phyloP scores from a whole-genome alignment of 1,140 invertebrate genomes.

The Heliconius nattereri region DNA sequence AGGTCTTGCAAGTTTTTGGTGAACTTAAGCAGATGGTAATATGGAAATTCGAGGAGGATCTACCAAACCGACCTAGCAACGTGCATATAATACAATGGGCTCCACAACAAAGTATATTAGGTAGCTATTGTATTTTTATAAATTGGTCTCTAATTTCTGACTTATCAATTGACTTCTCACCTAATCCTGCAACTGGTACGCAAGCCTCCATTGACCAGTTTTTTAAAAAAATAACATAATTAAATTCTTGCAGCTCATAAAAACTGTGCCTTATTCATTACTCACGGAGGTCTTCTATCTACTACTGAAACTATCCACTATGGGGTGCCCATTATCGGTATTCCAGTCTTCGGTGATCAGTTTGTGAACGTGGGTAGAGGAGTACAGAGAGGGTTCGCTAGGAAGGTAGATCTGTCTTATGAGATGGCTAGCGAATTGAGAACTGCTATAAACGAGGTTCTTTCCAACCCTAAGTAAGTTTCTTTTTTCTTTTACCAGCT shows the following conservation, averaged over 20 bases:
- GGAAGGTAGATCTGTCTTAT: constrained; percentile 42
- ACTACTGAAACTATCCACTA: constrained; percentile 84
- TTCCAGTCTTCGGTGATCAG: constrained; percentile 86
- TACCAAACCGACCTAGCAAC: constrained; percentile 78
- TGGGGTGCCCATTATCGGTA: constrained; percentile 84
- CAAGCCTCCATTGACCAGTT: too few relatives aligned
- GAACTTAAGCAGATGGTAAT: constrained; percentile 75
- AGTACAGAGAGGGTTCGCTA: constrained; percentile 50
- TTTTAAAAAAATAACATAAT: background rate
- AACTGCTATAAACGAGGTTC: constrained; percentile 45
- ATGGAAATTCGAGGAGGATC: constrained; percentile 80
- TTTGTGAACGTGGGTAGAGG: constrained; percentile 67
- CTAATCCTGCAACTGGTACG: too few relatives aligned
- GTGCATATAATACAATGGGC: constrained; percentile 83
- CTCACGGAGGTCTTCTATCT: constrained; percentile 86
- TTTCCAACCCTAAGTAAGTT: constrained; percentile 5
- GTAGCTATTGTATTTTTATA: constrained; percentile 32
- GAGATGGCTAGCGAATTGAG: constrained; percentile 39
- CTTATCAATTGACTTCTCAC: too few relatives aligned
- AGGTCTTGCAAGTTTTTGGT: constrained; percentile 74
- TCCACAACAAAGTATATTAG: constrained; percentile 83
- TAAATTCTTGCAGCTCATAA: constrained; percentile 78
- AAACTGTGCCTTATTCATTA: constrained; percentile 84
- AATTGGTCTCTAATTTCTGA: too few relatives aligned
- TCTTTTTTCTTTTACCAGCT: background rate